These are phyloP conservation scores for Patagioenas fasciata DNA, from an alignment of 2,113 vertebrate species.

Conservation along the genomic window DNA sequence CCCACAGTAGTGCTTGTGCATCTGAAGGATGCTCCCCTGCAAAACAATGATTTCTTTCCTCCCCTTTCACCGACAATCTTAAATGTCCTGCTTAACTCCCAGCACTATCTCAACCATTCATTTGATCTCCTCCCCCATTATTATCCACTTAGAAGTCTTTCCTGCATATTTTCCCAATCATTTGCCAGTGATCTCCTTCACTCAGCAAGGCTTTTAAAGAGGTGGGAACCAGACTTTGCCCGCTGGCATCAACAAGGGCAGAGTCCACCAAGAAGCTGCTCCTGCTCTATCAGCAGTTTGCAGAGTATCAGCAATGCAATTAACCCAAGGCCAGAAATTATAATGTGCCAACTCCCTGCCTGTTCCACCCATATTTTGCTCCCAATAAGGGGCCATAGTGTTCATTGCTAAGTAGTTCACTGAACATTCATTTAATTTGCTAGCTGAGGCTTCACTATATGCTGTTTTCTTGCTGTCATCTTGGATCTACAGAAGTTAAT, in stretches of 20 bases:
- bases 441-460: neutral
- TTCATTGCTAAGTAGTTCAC: neutral
- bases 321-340: neutral
- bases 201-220: neutral
- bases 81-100: neutral
- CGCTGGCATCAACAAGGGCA: constrained; percentile 49
- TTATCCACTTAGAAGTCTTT: neutral
- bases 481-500: neutral
- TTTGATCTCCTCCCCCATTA: neutral
- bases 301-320: constrained; percentile 22
- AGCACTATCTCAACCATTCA: neutral
- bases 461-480: neutral
- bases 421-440: neutral
- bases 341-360: constrained; percentile 6
- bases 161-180: neutral
- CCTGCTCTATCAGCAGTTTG: constrained; percentile 22
- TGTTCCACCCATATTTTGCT: constrained; percentile 7
- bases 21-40: neutral
- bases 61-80: accelerated
- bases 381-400: neutral
- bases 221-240: neutral
- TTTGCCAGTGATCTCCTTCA: neutral
- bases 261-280: constrained; percentile 30
- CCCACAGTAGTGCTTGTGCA: neutral
- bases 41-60: neutral